Percentiles rank a stretch among this genome's conserved stretches.
Evolutionary conservation across 2,888 invertebrate species (phyloP).

Genomic region (Parnassius orleans): DNA sequence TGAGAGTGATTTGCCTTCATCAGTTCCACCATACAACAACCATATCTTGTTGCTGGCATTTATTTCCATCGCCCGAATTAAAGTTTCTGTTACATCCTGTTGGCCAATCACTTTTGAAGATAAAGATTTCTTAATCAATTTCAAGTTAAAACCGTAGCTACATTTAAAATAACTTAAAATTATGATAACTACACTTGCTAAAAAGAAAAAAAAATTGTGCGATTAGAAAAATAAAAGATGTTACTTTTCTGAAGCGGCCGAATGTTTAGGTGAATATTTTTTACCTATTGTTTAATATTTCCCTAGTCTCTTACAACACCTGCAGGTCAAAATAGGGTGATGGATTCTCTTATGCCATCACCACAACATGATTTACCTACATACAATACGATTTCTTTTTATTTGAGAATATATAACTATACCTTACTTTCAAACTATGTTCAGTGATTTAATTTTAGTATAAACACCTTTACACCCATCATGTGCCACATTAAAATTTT

Average conservation of each 20-base stretch:
- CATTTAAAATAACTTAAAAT: slow-evolving; percentile 50
- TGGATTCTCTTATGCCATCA: too few relatives aligned
- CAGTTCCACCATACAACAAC: slow-evolving; percentile 68
- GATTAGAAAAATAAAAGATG: neutral
- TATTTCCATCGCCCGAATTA: slow-evolving; percentile 48
- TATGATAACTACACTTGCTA: slow-evolving; percentile 35
- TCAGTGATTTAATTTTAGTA: slow-evolving; percentile 63
- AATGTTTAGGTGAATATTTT: slow-evolving; percentile 14
- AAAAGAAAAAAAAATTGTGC: slow-evolving; percentile 1
- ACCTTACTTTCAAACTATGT: slow-evolving; percentile 33
- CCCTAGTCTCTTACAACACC: too few relatives aligned
- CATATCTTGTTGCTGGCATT: slow-evolving; percentile 53
- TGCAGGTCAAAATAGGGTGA: too few relatives aligned
- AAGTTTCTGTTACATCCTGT: slow-evolving; percentile 44
- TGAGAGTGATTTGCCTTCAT: slow-evolving; percentile 68
- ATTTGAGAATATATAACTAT: slow-evolving; percentile 16
- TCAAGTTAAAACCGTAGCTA: slow-evolving; percentile 44
- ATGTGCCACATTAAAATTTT: slow-evolving; percentile 60
- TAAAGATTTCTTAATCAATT: slow-evolving; percentile 42
- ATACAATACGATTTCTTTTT: too few relatives aligned
- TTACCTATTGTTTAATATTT: slow-evolving; percentile 1
- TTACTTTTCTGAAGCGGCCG: neutral
- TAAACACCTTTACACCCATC: slow-evolving; percentile 76
- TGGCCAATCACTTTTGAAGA: slow-evolving; percentile 59
- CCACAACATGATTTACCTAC: too few relatives aligned